Evolutionary conservation across 1,140 invertebrate species (phyloP), one percentile per base, ranked within the genome.

Genomic region (Dryas iulia): DNA sequence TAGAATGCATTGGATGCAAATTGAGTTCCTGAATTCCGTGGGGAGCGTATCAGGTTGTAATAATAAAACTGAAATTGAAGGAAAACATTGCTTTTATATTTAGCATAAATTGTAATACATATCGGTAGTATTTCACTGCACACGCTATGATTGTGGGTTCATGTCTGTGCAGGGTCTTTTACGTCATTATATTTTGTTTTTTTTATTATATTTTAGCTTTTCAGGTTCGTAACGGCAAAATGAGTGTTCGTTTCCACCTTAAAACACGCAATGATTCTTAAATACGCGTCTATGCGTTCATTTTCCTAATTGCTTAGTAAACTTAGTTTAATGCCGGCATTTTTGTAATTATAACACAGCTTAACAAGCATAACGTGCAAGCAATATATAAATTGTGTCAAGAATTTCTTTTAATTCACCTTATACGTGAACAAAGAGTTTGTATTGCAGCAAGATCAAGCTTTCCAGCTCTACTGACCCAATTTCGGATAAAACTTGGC

Each of bases 1-100:
- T 72, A 76, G 64, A 68, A 81, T 81, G 79, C 77, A 81, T 79
- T 57, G 72, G 65, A 81, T 81, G 77, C 71, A 81, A 79, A 81
- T 81, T 72, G 77, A 74, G 71, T 76, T 73, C 62, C 69, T 47
- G 56, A 67, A 31, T 64, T 65, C 52, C 66, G 74, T 33, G 47
- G 63, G 68, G 26, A 56, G 31, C 26, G 47, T 63, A 69, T 69
- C 26, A 59, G 61, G 28, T 47, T 65, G 61, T 65, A 57, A 57
- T 39, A 67, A 67, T 61, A 67, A 35, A 54, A 61, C 59, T 52
- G 35, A 52, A 52, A 62, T 25, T 28, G 39, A 47, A 21, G 39
- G 10, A 18, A 47, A 47, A 47, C 8, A 21, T 10, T 47, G 14
- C 7, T 47, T 21, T 21, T 18, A 7, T 47, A 47, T 47, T 47